Conservation (phyloP, 2,113 vertebrate genomes). For the Sturnira hondurensis region DNA sequence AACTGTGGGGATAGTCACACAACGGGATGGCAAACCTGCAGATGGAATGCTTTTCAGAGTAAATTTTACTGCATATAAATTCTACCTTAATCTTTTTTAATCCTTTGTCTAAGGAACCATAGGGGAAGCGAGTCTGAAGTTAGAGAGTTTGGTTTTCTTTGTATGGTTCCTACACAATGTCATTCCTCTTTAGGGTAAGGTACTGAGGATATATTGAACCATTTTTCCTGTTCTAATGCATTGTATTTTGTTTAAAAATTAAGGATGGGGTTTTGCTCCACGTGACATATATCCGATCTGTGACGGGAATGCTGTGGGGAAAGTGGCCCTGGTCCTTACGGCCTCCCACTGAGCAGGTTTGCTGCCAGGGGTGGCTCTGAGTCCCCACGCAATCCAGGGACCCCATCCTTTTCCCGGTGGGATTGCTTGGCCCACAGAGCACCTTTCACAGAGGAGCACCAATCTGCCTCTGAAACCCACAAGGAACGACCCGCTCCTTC, state of each 20-base stretch:
- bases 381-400: background rate
- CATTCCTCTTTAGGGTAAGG: background rate
- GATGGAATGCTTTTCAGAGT: background rate
- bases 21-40: background rate
- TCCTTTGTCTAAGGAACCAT: background rate
- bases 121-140: background rate
- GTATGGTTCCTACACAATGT: background rate
- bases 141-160: background rate
- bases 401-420: background rate
- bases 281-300: background rate
- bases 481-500: background rate
- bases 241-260: background rate
- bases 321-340: rapidly evolving
- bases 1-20: background rate
- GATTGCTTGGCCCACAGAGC: background rate
- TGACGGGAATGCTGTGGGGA: rapidly evolving
- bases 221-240: background rate
- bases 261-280: background rate
- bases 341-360: rapidly evolving
- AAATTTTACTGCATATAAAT: background rate
- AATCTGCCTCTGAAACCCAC: background rate
- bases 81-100: background rate
- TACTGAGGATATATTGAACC: background rate
- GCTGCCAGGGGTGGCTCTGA: background rate
- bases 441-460: background rate